Evolutionary conservation across 2,113 vertebrate species (phyloP), one percentile per base, ranked within the genome.

Genomic region (Solea senegalensis): DNA sequence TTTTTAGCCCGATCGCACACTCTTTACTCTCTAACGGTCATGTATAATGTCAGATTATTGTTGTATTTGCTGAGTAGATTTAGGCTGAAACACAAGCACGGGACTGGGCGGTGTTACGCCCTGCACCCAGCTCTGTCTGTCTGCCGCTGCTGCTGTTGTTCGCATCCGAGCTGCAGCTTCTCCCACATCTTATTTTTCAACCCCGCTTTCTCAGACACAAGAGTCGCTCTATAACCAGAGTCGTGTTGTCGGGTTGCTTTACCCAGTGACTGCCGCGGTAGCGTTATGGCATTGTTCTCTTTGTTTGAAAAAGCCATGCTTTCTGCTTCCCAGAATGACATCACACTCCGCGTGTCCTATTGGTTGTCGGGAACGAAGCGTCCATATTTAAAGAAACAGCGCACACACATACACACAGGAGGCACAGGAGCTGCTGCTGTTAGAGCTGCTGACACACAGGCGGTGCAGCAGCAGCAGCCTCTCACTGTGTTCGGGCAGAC

Each of bases 231-330:
- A 53, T 1, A 10, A 14, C 21, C 11, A 5, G 3, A 6, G 8
- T 0, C 6, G 0, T 9, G 72, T 62, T 27, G 28, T 27, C 34
- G 59, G 50, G 52, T 61, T 1, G 67, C 6, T 8, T 50, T 13
- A 43, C 46, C 5, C 53, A 58, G 61, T 54, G 65, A 70, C 80
- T 21, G 76, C 58, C 71, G 70, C 86, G 81, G 51, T 54, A 61
- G 63, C 84, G 55, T 88, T 80, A 73, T 41, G 76, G 90, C 88
- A 96, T 98, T 98, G 97, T 98, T 97, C 96, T 92, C 96, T 98
- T 98, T 98, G 96, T 98, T 97, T 96, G 95, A 95, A 94, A 94
- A 93, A 93, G 94, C 95, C 94, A 94, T 94, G 95, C 96, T 94
- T 95, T 91, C 91, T 86, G 94, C 94, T 94, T 94, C 92, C 92